A percentile compares a stretch with the other conserved stretches of the same genome.
Conservation (phyloP, 2,888 invertebrate genomes). For the Gymnocheta viridis region DNA sequence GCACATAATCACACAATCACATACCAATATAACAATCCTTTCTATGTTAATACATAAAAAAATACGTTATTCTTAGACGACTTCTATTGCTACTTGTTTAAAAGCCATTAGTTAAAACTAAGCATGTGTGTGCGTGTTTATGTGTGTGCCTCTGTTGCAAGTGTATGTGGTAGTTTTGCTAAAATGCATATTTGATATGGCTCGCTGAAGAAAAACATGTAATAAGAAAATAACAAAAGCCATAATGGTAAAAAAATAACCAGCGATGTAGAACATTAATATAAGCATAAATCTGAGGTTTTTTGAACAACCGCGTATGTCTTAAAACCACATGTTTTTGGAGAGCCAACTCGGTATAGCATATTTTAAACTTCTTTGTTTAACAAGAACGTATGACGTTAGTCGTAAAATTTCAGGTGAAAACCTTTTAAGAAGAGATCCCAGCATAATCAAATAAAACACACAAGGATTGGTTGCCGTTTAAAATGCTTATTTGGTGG, state of each 20-base stretch:
- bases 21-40: not conserved
- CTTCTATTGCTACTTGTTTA: conserved; percentile 4
- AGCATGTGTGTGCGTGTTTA: not conserved
- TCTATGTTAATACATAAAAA: not conserved
- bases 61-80: conserved; percentile 15
- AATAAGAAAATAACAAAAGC: conserved; percentile 1
- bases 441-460: conserved; percentile 6
- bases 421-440: too few species aligned
- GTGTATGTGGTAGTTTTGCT: conserved; percentile 22
- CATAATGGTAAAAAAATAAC: not conserved
- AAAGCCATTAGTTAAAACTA: conserved; percentile 53
- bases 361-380: not conserved
- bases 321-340: too few species aligned
- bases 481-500: too few species aligned
- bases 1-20: too few species aligned
- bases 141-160: not conserved
- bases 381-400: too few species aligned
- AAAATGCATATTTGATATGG: conserved; percentile 61
- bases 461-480: too few species aligned
- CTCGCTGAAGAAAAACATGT: conserved; percentile 33
- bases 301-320: too few species aligned
- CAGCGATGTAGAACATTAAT: conserved; percentile 31
- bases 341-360: too few species aligned
- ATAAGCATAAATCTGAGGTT: conserved; percentile 26
- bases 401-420: too few species aligned